Evolutionary conservation across 2,888 invertebrate genomes (phyloP), one percentile per base, ranked within the genome.

Genomic region (Conistra vaccinii): DNA sequence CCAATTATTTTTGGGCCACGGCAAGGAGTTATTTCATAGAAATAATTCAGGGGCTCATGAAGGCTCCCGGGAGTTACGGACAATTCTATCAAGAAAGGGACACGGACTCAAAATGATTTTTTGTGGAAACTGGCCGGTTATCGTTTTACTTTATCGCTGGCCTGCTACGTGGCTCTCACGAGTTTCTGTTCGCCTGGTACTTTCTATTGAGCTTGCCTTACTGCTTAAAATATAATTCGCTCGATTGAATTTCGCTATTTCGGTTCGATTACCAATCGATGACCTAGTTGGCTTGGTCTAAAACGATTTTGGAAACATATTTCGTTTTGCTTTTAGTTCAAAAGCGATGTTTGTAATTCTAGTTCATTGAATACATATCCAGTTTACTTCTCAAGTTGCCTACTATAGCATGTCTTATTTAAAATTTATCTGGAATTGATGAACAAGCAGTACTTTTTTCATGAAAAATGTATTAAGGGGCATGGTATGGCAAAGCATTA

Each of bases 1-100:
- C 84, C 85, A 89, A 89, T 90, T 90, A 89, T 89, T 88, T 86
- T 87, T 80, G 81, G 88, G 83, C 80, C 68, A 83, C 70, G 65
- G 81, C 73, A 79, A 70, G 68, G 82, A 83, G 80, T 85, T 84
- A 84, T 88, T 86, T 84, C 76, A 78, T 80, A 85, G 83, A 87
- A 87, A 88, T 90, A 87, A 88, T 87, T 89, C 83, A 80, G 79
- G 42, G 79, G 87, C 85, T 85, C 83, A 84, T 79, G 76, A 78
- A 86, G 77, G 77, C 81, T 84, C 83, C 65, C 45, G 86, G 84
- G 86, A 87, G 74, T 84, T 80, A 81, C 82, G 82, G 84, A 87
- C 84, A 86, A 87, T 86, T 87, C 84, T 86, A 86, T 86, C 84
- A 85, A 82, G 87, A 87, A 86, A 86, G 73, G 86, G 86, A 87